A percentile compares a stretch with the other conserved stretches of the same genome.
phyloP scores from a whole-genome alignment of 2,797 vertebrate species.

The Chiroxiphia lanceolata region DNA sequence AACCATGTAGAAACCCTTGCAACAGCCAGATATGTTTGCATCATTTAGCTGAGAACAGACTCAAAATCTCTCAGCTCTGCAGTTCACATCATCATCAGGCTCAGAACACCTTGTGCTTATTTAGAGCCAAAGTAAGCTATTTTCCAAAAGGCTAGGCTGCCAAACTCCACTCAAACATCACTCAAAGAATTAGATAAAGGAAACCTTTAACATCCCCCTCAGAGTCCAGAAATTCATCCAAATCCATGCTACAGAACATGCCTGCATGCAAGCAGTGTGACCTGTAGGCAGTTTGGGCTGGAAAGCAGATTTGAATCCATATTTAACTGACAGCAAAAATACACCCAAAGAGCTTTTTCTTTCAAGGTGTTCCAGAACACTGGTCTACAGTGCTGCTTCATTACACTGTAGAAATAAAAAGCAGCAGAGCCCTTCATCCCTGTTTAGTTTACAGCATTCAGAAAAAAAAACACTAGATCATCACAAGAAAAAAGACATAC shows the following conservation, averaged over 20 bases:
- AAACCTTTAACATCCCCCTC: not conserved
- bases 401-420: not conserved
- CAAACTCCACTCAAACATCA: not conserved
- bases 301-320: not conserved
- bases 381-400: not conserved
- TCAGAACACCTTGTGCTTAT: not conserved
- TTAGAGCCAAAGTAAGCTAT: not conserved
- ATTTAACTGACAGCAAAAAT: not conserved
- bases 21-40: not conserved
- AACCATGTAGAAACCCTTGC: not conserved
- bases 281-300: not conserved
- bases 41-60: not conserved
- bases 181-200: not conserved
- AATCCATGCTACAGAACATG: not conserved
- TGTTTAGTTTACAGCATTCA: not conserved
- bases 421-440: not conserved
- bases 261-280: not conserved
- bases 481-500: constrained; percentile 74
- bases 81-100: not conserved
- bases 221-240: not conserved
- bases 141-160: not conserved
- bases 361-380: not conserved
- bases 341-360: not conserved
- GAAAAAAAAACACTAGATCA: not conserved
- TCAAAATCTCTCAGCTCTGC: not conserved